phyloP scores from a whole-genome alignment of 2,888 invertebrate species.

The Cerastis rubricosa region DNA sequence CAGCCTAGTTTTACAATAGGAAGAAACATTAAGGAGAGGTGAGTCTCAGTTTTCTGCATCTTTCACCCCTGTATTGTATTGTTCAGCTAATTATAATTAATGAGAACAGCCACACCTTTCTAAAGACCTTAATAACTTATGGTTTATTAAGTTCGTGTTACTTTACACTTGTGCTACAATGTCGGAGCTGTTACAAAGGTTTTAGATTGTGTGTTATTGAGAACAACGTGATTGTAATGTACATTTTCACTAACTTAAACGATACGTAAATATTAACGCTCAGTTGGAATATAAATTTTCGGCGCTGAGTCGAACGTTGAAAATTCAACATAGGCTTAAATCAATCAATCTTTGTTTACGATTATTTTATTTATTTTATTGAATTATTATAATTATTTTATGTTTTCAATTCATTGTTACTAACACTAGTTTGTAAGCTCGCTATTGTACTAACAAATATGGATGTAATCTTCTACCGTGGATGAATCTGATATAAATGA shows the following conservation, averaged over 20 bases:
- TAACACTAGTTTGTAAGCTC: no score
- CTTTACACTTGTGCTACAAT: conserved; percentile 38
- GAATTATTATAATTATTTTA: no score
- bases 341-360: no score
- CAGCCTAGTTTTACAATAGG: neutral
- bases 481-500: no score
- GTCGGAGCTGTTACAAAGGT: conserved; percentile 38
- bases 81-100: conserved; percentile 32
- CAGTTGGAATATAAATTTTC: neutral
- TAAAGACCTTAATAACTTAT: conserved; percentile 46
- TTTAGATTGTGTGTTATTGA: conserved; percentile 56
- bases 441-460: no score
- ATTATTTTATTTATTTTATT: no score
- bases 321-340: neutral
- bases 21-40: neutral
- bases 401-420: no score
- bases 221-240: conserved; percentile 11
- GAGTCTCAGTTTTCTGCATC: conserved; percentile 12
- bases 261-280: neutral
- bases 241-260: neutral
- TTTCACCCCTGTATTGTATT: conserved; percentile 26
- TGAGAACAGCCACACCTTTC: conserved; percentile 35
- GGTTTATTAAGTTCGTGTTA: conserved; percentile 40
- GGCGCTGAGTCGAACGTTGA: neutral
- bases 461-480: no score